Evolutionary conservation across 2,888 invertebrate species (phyloP).

Genomic region (Drosophila nigritarsus): DNA sequence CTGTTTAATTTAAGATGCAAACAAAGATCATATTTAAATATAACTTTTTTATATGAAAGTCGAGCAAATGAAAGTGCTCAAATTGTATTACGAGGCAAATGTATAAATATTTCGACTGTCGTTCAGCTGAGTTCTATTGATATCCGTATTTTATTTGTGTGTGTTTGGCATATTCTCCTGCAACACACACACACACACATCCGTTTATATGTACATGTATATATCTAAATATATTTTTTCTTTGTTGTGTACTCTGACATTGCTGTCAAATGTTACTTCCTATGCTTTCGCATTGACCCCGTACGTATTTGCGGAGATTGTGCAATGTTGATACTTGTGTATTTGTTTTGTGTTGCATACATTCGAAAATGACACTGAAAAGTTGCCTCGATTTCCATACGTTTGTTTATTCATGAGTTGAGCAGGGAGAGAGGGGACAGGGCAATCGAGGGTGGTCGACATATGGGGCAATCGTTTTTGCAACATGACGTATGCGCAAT

Average conservation of each 20-base stretch:
- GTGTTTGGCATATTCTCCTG: slow-evolving; percentile 35
- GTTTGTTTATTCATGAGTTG: slow-evolving; percentile 62
- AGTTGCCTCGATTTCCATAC: slow-evolving; percentile 36
- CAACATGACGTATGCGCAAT: slow-evolving; percentile 62
- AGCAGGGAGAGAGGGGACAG: background rate
- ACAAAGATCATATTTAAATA: background rate
- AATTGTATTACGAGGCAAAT: background rate
- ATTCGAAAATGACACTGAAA: slow-evolving; percentile 65
- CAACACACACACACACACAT: slow-evolving; percentile 1
- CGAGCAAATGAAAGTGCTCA: background rate
- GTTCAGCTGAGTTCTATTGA: slow-evolving; percentile 24
- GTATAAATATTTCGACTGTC: slow-evolving; percentile 10
- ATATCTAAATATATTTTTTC: slow-evolving; percentile 3
- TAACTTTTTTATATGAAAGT: background rate
- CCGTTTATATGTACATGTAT: background rate
- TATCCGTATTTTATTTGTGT: slow-evolving; percentile 34
- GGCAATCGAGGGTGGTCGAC: background rate
- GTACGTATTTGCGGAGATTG: slow-evolving; percentile 52
- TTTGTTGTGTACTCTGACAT: slow-evolving; percentile 46
- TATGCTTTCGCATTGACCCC: slow-evolving; percentile 57
- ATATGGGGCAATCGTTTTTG: slow-evolving; percentile 22
- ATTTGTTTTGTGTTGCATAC: slow-evolving; percentile 12
- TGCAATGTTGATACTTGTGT: slow-evolving; percentile 32
- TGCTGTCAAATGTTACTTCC: slow-evolving; percentile 44
- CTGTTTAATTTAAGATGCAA: background rate